Conservation (phyloP, 2,797 vertebrate genomes). For the Hylomyscus alleni region DNA sequence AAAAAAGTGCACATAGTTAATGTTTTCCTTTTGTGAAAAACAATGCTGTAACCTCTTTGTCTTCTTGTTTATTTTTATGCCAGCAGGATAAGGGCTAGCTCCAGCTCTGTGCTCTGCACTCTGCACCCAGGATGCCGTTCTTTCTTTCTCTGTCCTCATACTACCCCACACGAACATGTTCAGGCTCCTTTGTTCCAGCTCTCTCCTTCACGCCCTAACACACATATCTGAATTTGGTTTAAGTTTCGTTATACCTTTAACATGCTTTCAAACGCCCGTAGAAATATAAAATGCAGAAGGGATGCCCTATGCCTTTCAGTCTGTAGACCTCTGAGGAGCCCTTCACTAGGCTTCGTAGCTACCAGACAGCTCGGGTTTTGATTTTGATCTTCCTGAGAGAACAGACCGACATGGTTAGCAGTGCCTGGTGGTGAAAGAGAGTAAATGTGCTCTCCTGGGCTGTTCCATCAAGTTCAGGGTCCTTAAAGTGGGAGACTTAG, state of each 20-base stretch:
- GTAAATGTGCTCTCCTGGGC: conserved; percentile 15
- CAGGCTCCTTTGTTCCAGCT: conserved; percentile 43
- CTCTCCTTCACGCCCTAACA: background rate
- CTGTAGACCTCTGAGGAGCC: background rate
- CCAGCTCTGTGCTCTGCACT: background rate
- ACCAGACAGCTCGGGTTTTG: conserved; percentile 14
- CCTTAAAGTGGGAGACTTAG: background rate
- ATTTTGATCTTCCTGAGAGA: conserved; percentile 52
- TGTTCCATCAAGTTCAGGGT: background rate
- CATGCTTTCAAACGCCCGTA: conserved; percentile 16
- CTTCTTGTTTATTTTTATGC: conserved; percentile 16
- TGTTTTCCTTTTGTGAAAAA: conserved; percentile 10
- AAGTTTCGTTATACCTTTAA: conserved; percentile 54
- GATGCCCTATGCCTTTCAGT: conserved; percentile 13
- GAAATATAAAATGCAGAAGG: conserved; percentile 17
- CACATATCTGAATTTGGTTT: conserved; percentile 28
- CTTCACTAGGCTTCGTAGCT: conserved; percentile 23
- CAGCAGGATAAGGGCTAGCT: background rate
- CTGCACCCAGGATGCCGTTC: background rate
- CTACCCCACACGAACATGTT: conserved; percentile 30
- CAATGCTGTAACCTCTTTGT: background rate
- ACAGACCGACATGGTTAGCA: conserved; percentile 1
- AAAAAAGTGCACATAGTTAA: background rate
- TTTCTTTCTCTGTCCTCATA: background rate
- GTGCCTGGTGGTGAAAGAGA: background rate